Evolutionary conservation across 1,140 invertebrate species (phyloP), one percentile per base, ranked within the genome.

Genomic region (Drosophila ananassae): DNA sequence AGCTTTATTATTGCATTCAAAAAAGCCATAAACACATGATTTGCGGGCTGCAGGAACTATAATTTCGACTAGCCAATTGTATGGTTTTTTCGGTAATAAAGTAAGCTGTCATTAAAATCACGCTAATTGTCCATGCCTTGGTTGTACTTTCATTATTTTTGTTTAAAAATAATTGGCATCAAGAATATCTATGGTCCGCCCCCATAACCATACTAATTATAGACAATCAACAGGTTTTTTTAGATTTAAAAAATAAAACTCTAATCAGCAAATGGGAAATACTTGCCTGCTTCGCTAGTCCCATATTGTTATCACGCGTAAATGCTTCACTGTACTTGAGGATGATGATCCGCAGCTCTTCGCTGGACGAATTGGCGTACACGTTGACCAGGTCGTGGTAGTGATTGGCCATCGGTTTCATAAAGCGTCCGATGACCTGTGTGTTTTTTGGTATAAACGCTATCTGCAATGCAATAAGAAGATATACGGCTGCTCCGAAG

Each of bases 381-480:
- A 96, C 96, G 68, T 93, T 94, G n/a, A 96, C 96, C 61, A 99
- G 92, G 89, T 99, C 98, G 92, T 96, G 95, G 92, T 99, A 99
- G n/a, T 96, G 94, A 76, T 96, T 95, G 79, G 97, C 97, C 48
- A 98, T 92, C 17, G 98, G 98, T 92, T 98, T 98, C 50, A 99
- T 96, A 90, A 97, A 98, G 71, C 98, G 94, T 47, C 94, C 94
- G 50, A 99, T 96, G 13, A 98, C 96, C 93, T 97, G 96, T 67
- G 97, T 96, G 92, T 98, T 98, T 93, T 98, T 98, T 32, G 98
- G 98, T 82, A 98, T 94, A 72, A 93, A 93, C 56, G 94, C 91
- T 74, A 96, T 93, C 95, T 96, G 73, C 22, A 93, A 83, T 6
- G 17, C 47, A 59, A 10, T 10, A 2, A 6, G 25, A 28, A 28